phyloP scores from a whole-genome alignment of 1,140 invertebrate genomes.

The Drosophila lini region DNA sequence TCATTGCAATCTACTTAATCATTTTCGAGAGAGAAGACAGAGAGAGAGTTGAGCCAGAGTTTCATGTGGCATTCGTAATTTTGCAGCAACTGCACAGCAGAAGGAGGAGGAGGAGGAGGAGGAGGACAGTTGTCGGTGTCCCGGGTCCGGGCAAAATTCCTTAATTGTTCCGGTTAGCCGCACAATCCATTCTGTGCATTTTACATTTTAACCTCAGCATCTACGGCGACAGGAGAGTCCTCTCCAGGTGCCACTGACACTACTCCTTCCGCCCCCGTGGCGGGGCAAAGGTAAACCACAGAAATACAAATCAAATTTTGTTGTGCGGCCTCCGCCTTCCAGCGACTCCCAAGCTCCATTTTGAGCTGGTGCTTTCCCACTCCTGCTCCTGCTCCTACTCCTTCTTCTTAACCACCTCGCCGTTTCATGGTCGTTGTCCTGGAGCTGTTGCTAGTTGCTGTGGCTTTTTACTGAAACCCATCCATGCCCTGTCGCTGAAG shows the following conservation, averaged over 20 bases:
- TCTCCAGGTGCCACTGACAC: conserved; percentile 80
- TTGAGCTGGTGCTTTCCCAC: neutral
- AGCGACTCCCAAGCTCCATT: neutral
- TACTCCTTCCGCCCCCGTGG: conserved; percentile 36
- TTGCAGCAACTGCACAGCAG: conserved; percentile 49
- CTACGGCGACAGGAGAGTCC: conserved; percentile 58
- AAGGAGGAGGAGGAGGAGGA: conserved; percentile 1
- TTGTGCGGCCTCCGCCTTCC: conserved; percentile 62
- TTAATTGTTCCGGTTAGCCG: conserved; percentile 83
- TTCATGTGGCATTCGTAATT: conserved; percentile 71
- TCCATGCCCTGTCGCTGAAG: neutral
- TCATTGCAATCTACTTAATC: conserved; percentile 82
- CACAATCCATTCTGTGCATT: conserved; percentile 83
- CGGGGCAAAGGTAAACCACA: conserved; percentile 79
- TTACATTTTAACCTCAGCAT: conserved; percentile 82
- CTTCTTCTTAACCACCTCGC: neutral
- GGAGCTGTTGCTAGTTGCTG: conserved; percentile 33
- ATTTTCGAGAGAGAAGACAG: conserved; percentile 48
- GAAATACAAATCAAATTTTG: conserved; percentile 83
- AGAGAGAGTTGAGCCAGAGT: neutral
- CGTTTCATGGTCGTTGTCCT: conserved; percentile 29
- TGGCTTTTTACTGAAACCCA: conserved; percentile 28
- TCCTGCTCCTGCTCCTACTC: neutral
- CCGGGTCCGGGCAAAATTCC: conserved; percentile 65
- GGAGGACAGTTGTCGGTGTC: neutral